A percentile compares a stretch with the other conserved stretches of the same genome.
These are phyloP conservation scores for Spermophilus dauricus DNA, from an alignment of 2,113 vertebrate species.

Conservation along the genomic window DNA sequence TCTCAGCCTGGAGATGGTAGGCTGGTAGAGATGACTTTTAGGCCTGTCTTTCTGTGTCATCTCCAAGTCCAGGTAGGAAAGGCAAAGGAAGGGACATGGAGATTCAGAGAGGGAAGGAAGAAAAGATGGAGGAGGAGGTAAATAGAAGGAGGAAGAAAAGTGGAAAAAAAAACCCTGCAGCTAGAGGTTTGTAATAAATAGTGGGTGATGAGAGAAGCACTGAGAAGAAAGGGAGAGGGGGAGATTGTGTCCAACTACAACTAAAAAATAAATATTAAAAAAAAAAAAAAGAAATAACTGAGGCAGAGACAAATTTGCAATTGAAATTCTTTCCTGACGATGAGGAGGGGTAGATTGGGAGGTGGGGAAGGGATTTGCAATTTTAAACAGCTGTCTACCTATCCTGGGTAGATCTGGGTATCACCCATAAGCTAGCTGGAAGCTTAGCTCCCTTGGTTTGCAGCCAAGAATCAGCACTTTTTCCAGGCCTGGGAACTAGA, in stretches of 20 bases:
- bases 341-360: slow-evolving; percentile 46
- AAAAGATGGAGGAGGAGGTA: not conserved
- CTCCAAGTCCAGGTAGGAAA: slow-evolving; percentile 33
- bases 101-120: not conserved
- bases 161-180: slow-evolving; percentile 42
- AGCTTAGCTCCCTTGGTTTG: slow-evolving; percentile 39
- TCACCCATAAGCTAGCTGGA: slow-evolving; percentile 17
- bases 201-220: slow-evolving; percentile 36
- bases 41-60: not conserved
- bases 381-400: slow-evolving; percentile 71
- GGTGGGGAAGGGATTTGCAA: slow-evolving; percentile 75
- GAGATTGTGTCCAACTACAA: too few species aligned
- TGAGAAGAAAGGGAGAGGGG: not conserved
- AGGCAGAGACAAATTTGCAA: slow-evolving; percentile 80
- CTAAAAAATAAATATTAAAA: too few species aligned
- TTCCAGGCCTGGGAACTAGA: not conserved
- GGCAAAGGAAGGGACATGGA: not conserved
- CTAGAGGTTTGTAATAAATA: slow-evolving; percentile 70
- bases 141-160: slow-evolving; percentile 9
- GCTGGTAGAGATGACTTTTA: not conserved
- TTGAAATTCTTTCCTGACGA: slow-evolving; percentile 68
- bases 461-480: not conserved
- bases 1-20: not conserved
- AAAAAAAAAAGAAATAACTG: too few species aligned
- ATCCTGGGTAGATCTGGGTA: not conserved